Evolutionary conservation across 2,797 vertebrate genomes (phyloP).

Genomic region (Cossypha polioptera): DNA sequence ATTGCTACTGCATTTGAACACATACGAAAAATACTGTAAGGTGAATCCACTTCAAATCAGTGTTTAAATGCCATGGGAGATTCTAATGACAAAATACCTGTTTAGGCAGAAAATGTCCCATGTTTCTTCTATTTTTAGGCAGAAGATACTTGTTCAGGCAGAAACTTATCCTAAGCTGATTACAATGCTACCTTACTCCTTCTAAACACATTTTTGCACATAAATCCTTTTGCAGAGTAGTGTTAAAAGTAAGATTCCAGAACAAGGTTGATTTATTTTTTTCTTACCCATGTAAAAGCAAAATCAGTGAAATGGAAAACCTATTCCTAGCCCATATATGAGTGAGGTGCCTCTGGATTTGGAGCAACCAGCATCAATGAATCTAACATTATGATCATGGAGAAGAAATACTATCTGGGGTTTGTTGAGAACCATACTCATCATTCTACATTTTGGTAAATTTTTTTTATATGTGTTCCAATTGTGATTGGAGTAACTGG

Average conservation of each 20-base stretch:
- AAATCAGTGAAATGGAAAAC: neutral
- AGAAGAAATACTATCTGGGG: neutral
- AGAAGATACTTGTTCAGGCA: neutral
- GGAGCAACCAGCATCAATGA: neutral
- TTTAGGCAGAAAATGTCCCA: neutral
- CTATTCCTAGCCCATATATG: neutral
- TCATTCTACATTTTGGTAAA: neutral
- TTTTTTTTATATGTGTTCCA: neutral
- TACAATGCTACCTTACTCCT: neutral
- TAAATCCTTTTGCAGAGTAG: neutral
- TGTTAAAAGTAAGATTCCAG: neutral
- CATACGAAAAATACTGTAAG: neutral
- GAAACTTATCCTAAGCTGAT: neutral
- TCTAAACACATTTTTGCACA: neutral
- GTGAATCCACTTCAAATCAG: neutral
- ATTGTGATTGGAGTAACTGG: neutral
- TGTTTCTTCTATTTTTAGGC: neutral
- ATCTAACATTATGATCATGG: neutral
- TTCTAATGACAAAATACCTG: neutral
- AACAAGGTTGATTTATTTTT: neutral
- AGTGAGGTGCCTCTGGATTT: neutral
- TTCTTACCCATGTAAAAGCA: neutral
- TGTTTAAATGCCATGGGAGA: neutral
- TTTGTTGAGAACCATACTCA: neutral
- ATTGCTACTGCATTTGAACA: neutral